phyloP scores from a whole-genome alignment of 2,888 invertebrate species.

The Caenorhabditis panamensis region DNA sequence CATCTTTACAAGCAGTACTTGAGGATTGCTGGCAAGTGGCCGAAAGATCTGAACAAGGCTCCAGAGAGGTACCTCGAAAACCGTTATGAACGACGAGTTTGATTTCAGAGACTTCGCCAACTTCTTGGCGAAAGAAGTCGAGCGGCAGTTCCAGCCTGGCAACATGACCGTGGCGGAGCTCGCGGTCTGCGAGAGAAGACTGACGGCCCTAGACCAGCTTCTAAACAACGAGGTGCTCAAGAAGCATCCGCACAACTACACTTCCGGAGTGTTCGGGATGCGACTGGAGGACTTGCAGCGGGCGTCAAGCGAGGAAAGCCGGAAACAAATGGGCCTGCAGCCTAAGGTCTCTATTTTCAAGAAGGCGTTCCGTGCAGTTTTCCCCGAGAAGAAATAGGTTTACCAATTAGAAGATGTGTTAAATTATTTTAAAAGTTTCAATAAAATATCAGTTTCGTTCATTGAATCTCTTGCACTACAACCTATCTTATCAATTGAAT shows the following conservation, averaged over 20 bases:
- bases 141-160: slow-evolving; percentile 64
- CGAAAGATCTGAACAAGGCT: slow-evolving; percentile 72
- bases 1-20: slow-evolving; percentile 76
- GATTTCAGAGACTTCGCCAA: slow-evolving; percentile 62
- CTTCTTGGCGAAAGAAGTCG: slow-evolving; percentile 63
- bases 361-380: slow-evolving; percentile 44
- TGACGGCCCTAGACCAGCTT: slow-evolving; percentile 72
- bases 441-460: too few relatives aligned
- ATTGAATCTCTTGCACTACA: too few relatives aligned
- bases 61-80: slow-evolving; percentile 60
- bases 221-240: slow-evolving; percentile 69
- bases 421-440: too few relatives aligned
- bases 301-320: slow-evolving; percentile 63
- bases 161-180: slow-evolving; percentile 15
- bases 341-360: slow-evolving; percentile 58
- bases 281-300: slow-evolving; percentile 65
- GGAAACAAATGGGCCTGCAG: slow-evolving; percentile 66
- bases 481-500: slow-evolving; percentile 1
- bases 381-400: slow-evolving; percentile 47
- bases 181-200: slow-evolving; percentile 56
- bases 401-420: too few relatives aligned
- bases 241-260: slow-evolving; percentile 72
- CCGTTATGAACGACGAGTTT: neutral
- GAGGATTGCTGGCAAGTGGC: slow-evolving; percentile 74
- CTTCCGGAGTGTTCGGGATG: slow-evolving; percentile 74